These are phyloP conservation scores for Cylas formicarius DNA, from an alignment of 1,140 invertebrate species.

Conservation along the genomic window DNA sequence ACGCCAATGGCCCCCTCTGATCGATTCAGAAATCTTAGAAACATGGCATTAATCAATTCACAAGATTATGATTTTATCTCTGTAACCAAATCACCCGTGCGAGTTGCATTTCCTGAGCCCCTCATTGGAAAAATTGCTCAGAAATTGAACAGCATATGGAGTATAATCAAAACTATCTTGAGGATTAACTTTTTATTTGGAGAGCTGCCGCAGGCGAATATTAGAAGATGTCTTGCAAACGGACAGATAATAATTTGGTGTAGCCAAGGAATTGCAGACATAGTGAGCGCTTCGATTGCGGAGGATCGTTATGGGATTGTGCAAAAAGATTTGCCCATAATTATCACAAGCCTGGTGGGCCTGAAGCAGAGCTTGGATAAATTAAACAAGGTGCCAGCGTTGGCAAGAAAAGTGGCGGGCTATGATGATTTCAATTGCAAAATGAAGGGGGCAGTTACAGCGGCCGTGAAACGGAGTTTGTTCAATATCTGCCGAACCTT, in stretches of 20 bases:
- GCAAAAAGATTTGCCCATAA: slow-evolving; percentile 62
- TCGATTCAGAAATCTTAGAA: slow-evolving; percentile 29
- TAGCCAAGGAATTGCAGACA: slow-evolving; percentile 58
- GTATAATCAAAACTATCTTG: slow-evolving; percentile 45
- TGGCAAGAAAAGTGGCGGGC: slow-evolving; percentile 51
- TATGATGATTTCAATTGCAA: slow-evolving; percentile 54
- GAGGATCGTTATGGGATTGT: slow-evolving; percentile 76
- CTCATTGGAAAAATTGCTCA: slow-evolving; percentile 12
- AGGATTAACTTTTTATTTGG: slow-evolving; percentile 64
- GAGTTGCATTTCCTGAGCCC: slow-evolving; percentile 5
- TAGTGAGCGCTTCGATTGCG: slow-evolving; percentile 57
- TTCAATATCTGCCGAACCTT: slow-evolving; percentile 65
- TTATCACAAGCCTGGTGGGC: slow-evolving; percentile 58
- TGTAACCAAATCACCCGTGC: slow-evolving; percentile 13
- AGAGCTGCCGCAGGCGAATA: slow-evolving; percentile 59
- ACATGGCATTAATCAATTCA: slow-evolving; percentile 23
- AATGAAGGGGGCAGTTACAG: slow-evolving; percentile 53
- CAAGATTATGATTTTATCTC: slow-evolving; percentile 17
- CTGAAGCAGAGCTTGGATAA: slow-evolving; percentile 65
- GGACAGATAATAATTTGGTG: slow-evolving; percentile 64
- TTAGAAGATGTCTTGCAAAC: slow-evolving; percentile 55
- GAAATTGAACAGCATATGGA: slow-evolving; percentile 17
- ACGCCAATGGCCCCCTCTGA: slow-evolving; percentile 17
- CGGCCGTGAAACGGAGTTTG: slow-evolving; percentile 62
- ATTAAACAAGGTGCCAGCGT: slow-evolving; percentile 55